Percentiles rank a stretch among this genome's conserved stretches.
phyloP scores from a whole-genome alignment of 2,888 invertebrate species.

The Cephus rjabovi region DNA sequence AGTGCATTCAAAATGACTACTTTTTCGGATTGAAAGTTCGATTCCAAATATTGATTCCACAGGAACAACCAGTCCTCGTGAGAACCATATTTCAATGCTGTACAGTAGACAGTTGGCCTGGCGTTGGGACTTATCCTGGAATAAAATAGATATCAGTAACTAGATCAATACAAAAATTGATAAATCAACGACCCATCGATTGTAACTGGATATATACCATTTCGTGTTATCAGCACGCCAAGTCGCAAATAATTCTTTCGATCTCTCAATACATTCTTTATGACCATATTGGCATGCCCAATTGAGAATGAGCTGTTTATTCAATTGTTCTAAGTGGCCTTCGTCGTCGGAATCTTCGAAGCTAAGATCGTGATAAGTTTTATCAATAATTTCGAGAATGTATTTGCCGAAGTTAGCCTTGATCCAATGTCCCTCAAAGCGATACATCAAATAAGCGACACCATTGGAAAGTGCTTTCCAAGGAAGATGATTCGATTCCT shows the following conservation, averaged over 20 bases:
- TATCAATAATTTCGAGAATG: slow-evolving; percentile 60
- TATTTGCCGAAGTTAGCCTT: slow-evolving; percentile 39
- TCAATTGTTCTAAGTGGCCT: slow-evolving; percentile 71
- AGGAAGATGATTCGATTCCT: slow-evolving; percentile 67
- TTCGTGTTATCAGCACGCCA: slow-evolving; percentile 20
- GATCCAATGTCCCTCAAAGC: slow-evolving; percentile 52
- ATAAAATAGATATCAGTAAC: slow-evolving; percentile 18
- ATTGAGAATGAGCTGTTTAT: slow-evolving; percentile 72
- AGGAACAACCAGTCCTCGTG: slow-evolving; percentile 75
- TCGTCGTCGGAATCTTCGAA: slow-evolving; percentile 68
- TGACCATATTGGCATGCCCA: slow-evolving; percentile 77
- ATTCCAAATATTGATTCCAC: slow-evolving; percentile 72
- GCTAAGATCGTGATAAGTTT: slow-evolving; percentile 68
- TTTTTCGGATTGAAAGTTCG: slow-evolving; percentile 71
- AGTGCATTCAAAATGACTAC: slow-evolving; percentile 67
- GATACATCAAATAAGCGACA: slow-evolving; percentile 37
- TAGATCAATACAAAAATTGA: neutral
- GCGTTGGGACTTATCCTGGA: slow-evolving; percentile 74
- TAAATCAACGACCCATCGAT: neutral
- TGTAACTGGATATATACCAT: slow-evolving; percentile 19
- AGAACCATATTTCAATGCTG: slow-evolving; percentile 75
- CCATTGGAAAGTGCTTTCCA: slow-evolving; percentile 66
- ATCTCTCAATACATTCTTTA: slow-evolving; percentile 70
- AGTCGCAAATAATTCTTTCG: slow-evolving; percentile 62
- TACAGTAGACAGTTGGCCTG: slow-evolving; percentile 81